These are phyloP conservation scores for Lanius ludovicianus DNA, from an alignment of 2,113 vertebrate genomes.

Conservation along the genomic window DNA sequence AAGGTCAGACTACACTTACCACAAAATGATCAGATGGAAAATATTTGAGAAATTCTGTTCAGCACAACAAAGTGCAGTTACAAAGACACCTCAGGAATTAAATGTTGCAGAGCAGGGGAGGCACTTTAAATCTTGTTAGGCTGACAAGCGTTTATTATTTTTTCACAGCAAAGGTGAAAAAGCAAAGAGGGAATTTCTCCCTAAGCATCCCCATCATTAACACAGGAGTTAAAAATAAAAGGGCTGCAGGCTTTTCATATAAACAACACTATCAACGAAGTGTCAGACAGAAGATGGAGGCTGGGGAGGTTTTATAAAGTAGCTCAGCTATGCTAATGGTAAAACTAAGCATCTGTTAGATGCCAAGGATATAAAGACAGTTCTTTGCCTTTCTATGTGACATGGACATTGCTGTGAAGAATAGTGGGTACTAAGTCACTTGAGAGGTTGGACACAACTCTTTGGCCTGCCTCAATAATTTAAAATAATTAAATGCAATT, in stretches of 20 bases:
- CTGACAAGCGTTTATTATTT: neutral
- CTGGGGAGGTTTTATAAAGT: neutral
- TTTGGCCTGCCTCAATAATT: neutral
- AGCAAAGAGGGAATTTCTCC: neutral
- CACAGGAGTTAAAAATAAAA: slow-evolving; percentile 3
- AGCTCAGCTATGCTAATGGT: neutral
- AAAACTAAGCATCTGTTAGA: neutral
- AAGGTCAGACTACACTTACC: neutral
- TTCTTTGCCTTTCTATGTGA: neutral
- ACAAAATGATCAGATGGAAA: neutral
- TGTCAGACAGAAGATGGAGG: neutral
- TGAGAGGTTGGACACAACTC: neutral
- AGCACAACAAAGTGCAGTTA: neutral
- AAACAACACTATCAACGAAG: neutral
- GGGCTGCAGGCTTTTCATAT: neutral
- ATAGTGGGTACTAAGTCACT: neutral
- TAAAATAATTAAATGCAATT: neutral
- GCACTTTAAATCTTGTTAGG: neutral
- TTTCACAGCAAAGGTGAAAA: neutral
- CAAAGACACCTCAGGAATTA: neutral
- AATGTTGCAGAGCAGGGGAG: neutral
- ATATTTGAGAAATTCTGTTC: neutral
- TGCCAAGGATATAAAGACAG: neutral
- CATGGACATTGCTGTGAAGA: neutral
- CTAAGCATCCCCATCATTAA: neutral